A percentile compares a stretch with the other conserved stretches of the same genome.
Conservation (phyloP, 2,888 invertebrate species). For the Cosmia pyralina region DNA sequence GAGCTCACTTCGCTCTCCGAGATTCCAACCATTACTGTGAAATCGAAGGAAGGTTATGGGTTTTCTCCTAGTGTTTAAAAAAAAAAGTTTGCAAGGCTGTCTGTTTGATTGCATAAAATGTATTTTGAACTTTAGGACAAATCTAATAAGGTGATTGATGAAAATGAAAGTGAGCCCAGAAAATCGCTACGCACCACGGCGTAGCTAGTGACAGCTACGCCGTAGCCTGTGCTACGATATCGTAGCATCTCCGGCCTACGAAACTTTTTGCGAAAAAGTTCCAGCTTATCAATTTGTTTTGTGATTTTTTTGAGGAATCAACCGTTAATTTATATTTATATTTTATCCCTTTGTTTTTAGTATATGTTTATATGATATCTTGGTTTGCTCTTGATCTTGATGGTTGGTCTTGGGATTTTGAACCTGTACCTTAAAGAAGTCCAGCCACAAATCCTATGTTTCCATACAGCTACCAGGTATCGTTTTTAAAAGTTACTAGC, state of each 20-base stretch:
- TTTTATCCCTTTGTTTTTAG: too few species aligned
- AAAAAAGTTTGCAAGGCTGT: constrained; percentile 6
- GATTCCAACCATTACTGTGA: constrained; percentile 19
- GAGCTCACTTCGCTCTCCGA: constrained; percentile 21
- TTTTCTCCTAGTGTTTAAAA: neutral
- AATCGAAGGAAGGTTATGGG: neutral
- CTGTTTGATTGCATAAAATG: constrained; percentile 1
- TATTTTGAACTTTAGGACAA: constrained; percentile 15
- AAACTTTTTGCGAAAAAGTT: neutral
- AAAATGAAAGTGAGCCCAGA: constrained; percentile 2
- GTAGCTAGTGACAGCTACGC: constrained; percentile 4
- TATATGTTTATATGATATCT: too few species aligned
- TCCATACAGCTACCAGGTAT: neutral
- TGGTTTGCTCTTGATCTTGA: too few species aligned
- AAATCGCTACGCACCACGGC: constrained; percentile 9
- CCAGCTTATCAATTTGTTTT: too few species aligned
- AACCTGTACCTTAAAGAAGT: neutral
- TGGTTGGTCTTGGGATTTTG: too few species aligned
- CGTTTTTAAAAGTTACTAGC: neutral
- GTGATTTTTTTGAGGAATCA: too few species aligned
- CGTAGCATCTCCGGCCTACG: constrained; percentile 15
- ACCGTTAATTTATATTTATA: too few species aligned
- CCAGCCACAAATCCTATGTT: neutral
- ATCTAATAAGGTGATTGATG: constrained; percentile 14
- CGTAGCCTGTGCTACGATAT: constrained; percentile 29